Percentiles rank a stretch among this genome's conserved stretches.
Evolutionary conservation across 2,888 invertebrate genomes (phyloP).

Genomic region (Parnassius smintheus): DNA sequence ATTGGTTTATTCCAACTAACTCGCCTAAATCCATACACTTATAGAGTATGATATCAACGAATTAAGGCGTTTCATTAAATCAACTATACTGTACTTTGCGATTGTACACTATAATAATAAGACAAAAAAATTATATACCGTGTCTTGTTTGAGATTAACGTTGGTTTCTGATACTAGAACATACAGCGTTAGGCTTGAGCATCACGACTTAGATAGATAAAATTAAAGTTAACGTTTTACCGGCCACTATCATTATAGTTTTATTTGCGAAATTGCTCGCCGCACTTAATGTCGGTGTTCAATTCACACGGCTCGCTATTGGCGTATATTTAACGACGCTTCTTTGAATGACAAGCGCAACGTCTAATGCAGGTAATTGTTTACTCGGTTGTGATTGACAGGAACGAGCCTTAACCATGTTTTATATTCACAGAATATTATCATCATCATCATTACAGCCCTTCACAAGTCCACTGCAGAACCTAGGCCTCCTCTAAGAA

Average conservation of each 20-base stretch:
- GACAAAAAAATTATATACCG: constrained; percentile 12
- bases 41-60: too few species aligned
- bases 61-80: not conserved
- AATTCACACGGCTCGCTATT: constrained; percentile 58
- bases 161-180: constrained; percentile 24
- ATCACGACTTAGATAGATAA: constrained; percentile 45
- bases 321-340: constrained; percentile 59
- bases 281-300: constrained; percentile 53
- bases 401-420: constrained; percentile 26
- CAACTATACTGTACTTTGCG: not conserved
- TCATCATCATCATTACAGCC: too few species aligned
- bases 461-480: too few species aligned
- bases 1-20: too few species aligned
- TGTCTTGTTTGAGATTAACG: constrained; percentile 18
- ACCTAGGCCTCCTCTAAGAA: too few species aligned
- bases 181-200: constrained; percentile 25
- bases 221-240: constrained; percentile 60
- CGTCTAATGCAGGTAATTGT: constrained; percentile 55
- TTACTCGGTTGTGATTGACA: constrained; percentile 46
- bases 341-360: constrained; percentile 63
- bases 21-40: too few species aligned
- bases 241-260: constrained; percentile 65
- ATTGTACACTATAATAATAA: constrained; percentile 1
- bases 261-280: constrained; percentile 67
- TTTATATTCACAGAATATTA: not conserved